phyloP scores from a whole-genome alignment of 2,888 invertebrate genomes.

The Ophion costatus region DNA sequence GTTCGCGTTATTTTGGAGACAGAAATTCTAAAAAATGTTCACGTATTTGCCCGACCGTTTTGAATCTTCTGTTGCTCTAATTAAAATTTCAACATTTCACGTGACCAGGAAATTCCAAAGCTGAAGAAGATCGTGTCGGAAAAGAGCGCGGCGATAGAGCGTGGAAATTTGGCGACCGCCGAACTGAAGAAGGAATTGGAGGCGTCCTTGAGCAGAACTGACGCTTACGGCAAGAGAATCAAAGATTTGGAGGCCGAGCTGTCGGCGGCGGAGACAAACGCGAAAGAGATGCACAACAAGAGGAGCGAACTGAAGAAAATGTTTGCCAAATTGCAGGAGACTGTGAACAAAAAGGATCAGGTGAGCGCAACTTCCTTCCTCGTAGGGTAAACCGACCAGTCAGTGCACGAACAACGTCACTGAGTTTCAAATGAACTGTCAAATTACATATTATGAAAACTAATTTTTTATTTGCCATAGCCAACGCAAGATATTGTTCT shows the following conservation, averaged over 20 bases:
- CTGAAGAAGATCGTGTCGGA: constrained; percentile 77
- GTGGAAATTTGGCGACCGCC: constrained; percentile 62
- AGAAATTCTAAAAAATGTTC: neutral
- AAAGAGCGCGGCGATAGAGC: constrained; percentile 73
- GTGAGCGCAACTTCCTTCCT: constrained; percentile 55
- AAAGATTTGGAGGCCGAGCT: constrained; percentile 71
- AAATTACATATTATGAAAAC: too few relatives aligned
- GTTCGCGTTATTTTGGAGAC: neutral
- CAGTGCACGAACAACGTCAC: too few relatives aligned
- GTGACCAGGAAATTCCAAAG: constrained; percentile 74
- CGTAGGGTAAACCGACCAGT: neutral
- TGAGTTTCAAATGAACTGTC: too few relatives aligned
- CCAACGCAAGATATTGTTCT: too few relatives aligned
- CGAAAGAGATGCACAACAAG: constrained; percentile 66
- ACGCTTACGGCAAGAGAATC: constrained; percentile 69
- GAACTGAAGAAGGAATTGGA: constrained; percentile 72
- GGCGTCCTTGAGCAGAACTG: constrained; percentile 67
- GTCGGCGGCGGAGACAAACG: constrained; percentile 59
- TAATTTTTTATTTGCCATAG: too few relatives aligned
- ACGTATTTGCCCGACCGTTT: too few relatives aligned
- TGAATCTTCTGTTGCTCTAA: too few relatives aligned
- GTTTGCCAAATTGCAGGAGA: constrained; percentile 73
- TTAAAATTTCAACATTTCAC: neutral
- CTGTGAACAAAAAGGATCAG: constrained; percentile 74
- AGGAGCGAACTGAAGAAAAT: constrained; percentile 70